Evolutionary conservation across 1,140 invertebrate species (phyloP).

Genomic region (Pogonus chalceus): DNA sequence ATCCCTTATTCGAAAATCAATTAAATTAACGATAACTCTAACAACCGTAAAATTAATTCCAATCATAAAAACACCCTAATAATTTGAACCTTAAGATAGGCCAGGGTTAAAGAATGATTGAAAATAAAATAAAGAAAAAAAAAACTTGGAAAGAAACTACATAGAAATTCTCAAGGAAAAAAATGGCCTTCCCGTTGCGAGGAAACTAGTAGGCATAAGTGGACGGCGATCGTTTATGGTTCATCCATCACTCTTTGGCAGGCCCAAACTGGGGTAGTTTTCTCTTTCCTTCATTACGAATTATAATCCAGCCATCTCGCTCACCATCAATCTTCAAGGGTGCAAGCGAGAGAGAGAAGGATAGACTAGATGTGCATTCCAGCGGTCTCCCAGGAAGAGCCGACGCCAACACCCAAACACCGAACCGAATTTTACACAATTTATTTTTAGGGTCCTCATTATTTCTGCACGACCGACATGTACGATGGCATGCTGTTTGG

Average conservation of each 20-base stretch:
- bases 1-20: no score
- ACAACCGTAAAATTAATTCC: no score
- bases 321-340: not conserved
- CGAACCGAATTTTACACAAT: constrained; percentile 5
- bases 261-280: not conserved
- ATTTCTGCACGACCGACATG: not conserved
- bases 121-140: not conserved
- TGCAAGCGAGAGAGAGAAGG: no score
- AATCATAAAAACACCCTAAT: no score
- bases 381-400: constrained; percentile 2
- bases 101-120: no score
- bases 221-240: constrained; percentile 5
- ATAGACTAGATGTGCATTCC: no score
- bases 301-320: no score
- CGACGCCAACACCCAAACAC: not conserved
- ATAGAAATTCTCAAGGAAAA: no score
- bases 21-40: no score
- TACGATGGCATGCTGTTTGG: no score
- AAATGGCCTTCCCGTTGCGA: not conserved
- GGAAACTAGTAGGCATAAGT: no score
- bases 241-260: constrained; percentile 3
- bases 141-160: not conserved
- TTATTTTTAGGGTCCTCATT: constrained; percentile 5
- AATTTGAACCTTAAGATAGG: not conserved
- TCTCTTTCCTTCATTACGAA: not conserved